Evolutionary conservation across 2,888 invertebrate genomes (phyloP).

Genomic region (Callyntrura guangdongensis): DNA sequence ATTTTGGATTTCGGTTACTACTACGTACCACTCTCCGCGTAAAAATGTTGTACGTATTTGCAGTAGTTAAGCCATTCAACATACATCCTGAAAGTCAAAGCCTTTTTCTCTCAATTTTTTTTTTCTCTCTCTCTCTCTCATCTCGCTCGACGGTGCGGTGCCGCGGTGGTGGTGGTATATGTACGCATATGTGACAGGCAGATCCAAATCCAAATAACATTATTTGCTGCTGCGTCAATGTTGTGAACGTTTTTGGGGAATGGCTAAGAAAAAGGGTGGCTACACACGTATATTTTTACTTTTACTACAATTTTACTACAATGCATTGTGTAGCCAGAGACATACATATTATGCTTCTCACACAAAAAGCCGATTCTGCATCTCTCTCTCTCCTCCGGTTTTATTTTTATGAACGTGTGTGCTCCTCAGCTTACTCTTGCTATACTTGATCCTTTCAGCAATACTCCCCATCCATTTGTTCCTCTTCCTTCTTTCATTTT

Average conservation of each 20-base stretch:
- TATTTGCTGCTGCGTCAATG: no score
- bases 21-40: no score
- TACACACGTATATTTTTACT: background rate
- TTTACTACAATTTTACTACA: background rate
- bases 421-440: background rate
- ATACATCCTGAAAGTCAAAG: no score
- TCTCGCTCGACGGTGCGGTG: no score
- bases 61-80: no score
- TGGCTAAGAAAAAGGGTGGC: constrained; percentile 1
- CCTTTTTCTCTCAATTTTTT: no score
- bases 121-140: no score
- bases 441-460: background rate
- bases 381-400: constrained; percentile 34
- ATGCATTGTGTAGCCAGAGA: no score
- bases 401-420: constrained; percentile 43
- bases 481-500: background rate
- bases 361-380: constrained; percentile 41
- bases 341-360: background rate
- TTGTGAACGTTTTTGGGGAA: constrained; percentile 15
- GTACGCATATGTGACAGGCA: no score
- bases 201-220: background rate
- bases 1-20: no score
- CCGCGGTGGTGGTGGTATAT: no score
- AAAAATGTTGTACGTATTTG: no score
- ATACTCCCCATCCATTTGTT: background rate